phyloP scores from a whole-genome alignment of 2,888 invertebrate species.

The Eulithis prunata region DNA sequence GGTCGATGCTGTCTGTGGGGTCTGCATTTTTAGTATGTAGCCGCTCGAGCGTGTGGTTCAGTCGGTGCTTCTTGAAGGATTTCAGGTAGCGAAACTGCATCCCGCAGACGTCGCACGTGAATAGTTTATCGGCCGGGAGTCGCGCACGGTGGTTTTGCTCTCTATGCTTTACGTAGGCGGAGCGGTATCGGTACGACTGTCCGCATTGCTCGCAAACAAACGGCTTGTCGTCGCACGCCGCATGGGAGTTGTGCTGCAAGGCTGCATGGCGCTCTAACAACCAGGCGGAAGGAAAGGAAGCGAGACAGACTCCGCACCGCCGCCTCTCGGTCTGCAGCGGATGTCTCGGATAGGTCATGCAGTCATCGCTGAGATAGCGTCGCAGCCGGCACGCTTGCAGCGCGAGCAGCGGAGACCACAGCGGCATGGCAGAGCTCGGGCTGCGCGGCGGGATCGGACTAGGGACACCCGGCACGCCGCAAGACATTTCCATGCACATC shows the following conservation, averaged over 20 bases:
- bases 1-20: conserved; percentile 83
- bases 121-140: conserved; percentile 94
- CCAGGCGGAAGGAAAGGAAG: conserved; percentile 95
- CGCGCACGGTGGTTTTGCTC: conserved; percentile 95
- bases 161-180: conserved; percentile 89
- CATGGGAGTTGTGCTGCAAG: conserved; percentile 90
- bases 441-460: conserved; percentile 69
- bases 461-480: conserved; percentile 61
- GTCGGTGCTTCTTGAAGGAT: conserved; percentile 94
- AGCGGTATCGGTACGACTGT: conserved; percentile 94
- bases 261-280: conserved; percentile 93
- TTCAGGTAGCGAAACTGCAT: conserved; percentile 96
- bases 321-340: conserved; percentile 75
- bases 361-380: conserved; percentile 80
- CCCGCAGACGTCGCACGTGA: conserved; percentile 95
- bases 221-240: conserved; percentile 91
- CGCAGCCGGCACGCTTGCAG: conserved; percentile 78
- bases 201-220: conserved; percentile 97
- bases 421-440: conserved; percentile 61
- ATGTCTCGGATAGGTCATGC: conserved; percentile 74
- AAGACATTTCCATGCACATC: conserved; percentile 79
- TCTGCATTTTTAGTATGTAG: conserved; percentile 88
- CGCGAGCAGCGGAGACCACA: conserved; percentile 78
- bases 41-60: conserved; percentile 93
- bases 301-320: conserved; percentile 92